These are phyloP conservation scores for Drosophila atripex DNA, from an alignment of 2,888 invertebrate species.

Conservation along the genomic window DNA sequence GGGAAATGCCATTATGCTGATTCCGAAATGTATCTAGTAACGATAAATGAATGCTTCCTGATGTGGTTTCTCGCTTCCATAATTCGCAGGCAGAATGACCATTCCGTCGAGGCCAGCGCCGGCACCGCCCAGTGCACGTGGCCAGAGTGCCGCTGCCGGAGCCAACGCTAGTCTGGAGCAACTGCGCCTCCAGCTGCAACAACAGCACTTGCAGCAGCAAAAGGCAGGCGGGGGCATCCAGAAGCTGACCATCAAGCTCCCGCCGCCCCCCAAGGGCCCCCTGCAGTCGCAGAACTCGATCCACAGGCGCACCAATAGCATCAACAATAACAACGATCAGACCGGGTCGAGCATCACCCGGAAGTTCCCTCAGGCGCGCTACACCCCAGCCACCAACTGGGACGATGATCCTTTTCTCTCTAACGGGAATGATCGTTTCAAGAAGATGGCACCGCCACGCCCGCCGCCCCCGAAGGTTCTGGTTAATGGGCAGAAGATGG, in stretches of 20 bases:
- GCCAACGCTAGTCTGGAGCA: constrained; percentile 82
- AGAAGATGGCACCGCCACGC: constrained; percentile 82
- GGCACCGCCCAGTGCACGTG: constrained; percentile 80
- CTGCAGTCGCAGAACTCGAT: constrained; percentile 43
- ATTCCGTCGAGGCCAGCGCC: constrained; percentile 84
- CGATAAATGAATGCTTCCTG: constrained; percentile 5
- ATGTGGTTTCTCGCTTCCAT: neutral
- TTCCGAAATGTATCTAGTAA: neutral
- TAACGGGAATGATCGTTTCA: constrained; percentile 60
- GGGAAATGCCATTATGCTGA: constrained; percentile 9
- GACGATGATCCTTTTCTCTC: constrained; percentile 79
- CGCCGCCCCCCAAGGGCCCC: constrained; percentile 81
- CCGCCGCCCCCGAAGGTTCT: constrained; percentile 83
- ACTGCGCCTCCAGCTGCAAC: constrained; percentile 77
- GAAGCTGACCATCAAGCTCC: constrained; percentile 81
- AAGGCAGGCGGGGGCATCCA: constrained; percentile 71
- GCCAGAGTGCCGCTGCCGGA: constrained; percentile 77
- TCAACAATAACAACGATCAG: constrained; percentile 25
- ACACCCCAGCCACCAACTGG: constrained; percentile 83
- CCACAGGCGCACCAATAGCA: constrained; percentile 49
- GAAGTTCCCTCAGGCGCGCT: constrained; percentile 82
- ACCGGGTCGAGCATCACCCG: constrained; percentile 76
- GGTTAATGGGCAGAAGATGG: constrained; percentile 61
- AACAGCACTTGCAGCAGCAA: constrained; percentile 75
- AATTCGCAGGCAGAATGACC: constrained; percentile 77